These are phyloP conservation scores for Falco concolor DNA, from an alignment of 2,797 vertebrate genomes.

Conservation along the genomic window DNA sequence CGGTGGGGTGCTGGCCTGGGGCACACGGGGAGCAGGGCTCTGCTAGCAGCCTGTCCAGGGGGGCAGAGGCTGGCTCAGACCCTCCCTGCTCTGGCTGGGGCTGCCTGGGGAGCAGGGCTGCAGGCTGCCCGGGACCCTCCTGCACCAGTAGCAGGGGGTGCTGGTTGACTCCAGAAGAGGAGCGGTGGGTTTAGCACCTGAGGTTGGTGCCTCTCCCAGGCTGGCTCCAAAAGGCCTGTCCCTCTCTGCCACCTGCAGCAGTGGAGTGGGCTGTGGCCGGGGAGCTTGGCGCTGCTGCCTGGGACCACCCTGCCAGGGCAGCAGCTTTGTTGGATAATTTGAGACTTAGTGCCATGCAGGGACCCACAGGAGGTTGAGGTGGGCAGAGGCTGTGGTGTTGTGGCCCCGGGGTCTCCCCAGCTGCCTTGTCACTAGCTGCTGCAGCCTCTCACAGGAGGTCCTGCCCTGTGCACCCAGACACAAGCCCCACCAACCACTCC, in stretches of 20 bases:
- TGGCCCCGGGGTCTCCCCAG: not conserved
- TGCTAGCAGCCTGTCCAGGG: not conserved
- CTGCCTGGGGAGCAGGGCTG: fast-evolving
- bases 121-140: not conserved
- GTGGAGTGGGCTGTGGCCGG: too few species aligned
- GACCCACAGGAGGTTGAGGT: fast-evolving
- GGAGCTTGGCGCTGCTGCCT: not conserved
- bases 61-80: not conserved
- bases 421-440: not conserved
- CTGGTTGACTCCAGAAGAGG: not conserved
- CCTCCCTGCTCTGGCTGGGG: not conserved
- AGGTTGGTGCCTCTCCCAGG: not conserved
- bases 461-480: fast-evolving
- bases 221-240: not conserved
- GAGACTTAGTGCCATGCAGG: not conserved
- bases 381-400: not conserved
- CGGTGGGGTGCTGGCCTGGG: too few species aligned
- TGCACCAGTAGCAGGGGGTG: not conserved
- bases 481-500: not conserved
- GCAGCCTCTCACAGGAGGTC: not conserved
- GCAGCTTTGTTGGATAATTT: not conserved
- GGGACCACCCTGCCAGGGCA: not conserved
- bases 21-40: not conserved
- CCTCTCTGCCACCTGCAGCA: not conserved
- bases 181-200: not conserved